phyloP scores from a whole-genome alignment of 2,113 vertebrate species.

The Burhinus bistriatus region DNA sequence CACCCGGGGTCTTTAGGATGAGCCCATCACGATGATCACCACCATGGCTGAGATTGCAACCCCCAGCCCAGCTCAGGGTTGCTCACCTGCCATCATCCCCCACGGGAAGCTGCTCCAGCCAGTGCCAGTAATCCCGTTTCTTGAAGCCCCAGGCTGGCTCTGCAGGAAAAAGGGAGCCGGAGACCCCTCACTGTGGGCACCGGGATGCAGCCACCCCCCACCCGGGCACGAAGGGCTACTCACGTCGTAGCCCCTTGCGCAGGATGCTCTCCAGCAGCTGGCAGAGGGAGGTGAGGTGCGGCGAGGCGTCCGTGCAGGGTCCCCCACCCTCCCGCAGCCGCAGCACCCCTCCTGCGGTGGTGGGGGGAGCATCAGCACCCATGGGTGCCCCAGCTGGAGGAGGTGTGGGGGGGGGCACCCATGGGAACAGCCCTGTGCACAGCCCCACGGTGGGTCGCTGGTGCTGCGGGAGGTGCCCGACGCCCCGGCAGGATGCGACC shows the following conservation, averaged over 20 bases:
- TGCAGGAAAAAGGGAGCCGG: background rate
- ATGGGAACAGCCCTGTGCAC: background rate
- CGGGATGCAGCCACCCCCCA: rapidly evolving
- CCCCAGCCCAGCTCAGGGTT: rapidly evolving
- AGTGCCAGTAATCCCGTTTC: constrained; percentile 84
- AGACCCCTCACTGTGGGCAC: background rate
- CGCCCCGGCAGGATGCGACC: background rate
- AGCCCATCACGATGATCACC: rapidly evolving
- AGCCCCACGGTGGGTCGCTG: background rate
- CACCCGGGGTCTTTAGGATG: background rate
- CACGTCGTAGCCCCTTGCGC: constrained; percentile 83
- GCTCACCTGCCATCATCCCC: constrained; percentile 74
- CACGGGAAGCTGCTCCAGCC: constrained; percentile 78
- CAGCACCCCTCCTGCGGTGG: constrained; percentile 73
- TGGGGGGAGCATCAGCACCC: background rate
- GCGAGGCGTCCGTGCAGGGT: constrained; percentile 73
- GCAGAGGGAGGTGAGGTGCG: constrained; percentile 78
- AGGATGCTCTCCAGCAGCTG: constrained; percentile 83
- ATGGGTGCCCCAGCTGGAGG: background rate
- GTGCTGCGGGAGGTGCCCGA: too few relatives aligned
- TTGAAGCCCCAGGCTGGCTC: constrained; percentile 80
- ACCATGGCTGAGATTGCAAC: background rate
- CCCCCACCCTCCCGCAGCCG: constrained; percentile 66
- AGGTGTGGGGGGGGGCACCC: too few relatives aligned
- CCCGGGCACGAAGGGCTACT: constrained; percentile 1